Evolutionary conservation across 2,113 vertebrate species (phyloP).

Genomic region (Rattus rattus): DNA sequence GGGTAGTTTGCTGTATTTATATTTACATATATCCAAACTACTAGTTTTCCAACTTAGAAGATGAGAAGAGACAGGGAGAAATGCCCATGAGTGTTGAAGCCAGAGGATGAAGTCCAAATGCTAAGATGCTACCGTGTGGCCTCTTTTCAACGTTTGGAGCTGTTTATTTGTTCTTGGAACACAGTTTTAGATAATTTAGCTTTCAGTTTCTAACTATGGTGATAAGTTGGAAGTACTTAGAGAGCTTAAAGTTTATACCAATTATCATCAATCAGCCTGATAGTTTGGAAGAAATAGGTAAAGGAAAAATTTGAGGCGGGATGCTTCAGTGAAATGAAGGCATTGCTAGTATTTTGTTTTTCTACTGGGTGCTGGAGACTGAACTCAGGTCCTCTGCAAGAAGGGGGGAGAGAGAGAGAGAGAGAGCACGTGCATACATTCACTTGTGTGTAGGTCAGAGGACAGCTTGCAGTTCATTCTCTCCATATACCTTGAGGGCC

Average conservation of each 20-base stretch:
- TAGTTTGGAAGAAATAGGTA: slow-evolving; percentile 33
- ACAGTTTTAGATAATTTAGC: slow-evolving; percentile 23
- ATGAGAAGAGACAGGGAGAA: background rate
- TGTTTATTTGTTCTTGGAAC: slow-evolving; percentile 55
- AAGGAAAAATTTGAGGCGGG: background rate
- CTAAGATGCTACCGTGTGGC: background rate
- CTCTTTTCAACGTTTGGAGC: slow-evolving; percentile 11
- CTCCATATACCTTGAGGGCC: background rate
- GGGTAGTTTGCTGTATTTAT: background rate
- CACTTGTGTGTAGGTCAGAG: background rate
- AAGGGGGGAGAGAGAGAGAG: background rate
- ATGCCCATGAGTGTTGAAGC: background rate
- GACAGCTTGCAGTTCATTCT: background rate
- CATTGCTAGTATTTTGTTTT: background rate
- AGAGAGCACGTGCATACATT: no score
- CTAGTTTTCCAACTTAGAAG: background rate
- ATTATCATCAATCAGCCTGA: background rate
- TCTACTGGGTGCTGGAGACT: background rate
- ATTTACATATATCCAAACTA: background rate
- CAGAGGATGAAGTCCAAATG: background rate
- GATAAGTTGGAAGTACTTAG: slow-evolving; percentile 24
- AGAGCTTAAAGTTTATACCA: slow-evolving; percentile 48
- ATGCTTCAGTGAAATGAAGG: background rate
- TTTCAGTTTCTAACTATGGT: slow-evolving; percentile 37
- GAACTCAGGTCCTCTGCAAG: background rate